These are phyloP conservation scores for Metellina segmentata DNA, from an alignment of 2,888 invertebrate genomes.

Conservation along the genomic window DNA sequence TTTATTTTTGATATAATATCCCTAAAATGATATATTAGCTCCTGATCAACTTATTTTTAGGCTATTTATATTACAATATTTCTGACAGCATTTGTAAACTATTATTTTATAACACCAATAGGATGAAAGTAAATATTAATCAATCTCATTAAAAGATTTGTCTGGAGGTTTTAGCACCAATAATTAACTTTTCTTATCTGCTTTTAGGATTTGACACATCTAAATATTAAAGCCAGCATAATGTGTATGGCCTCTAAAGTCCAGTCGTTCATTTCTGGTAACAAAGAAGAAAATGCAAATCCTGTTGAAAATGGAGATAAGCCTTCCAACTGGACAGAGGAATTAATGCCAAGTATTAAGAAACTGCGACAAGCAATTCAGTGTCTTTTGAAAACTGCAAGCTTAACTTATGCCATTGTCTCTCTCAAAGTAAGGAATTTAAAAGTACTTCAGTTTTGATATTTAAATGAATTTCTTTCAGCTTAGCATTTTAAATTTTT, in stretches of 20 bases:
- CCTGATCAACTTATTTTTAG: neutral
- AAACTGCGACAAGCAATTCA: constrained; percentile 83
- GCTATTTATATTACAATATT: neutral
- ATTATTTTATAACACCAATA: neutral
- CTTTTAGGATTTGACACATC: constrained; percentile 86
- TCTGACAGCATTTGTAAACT: neutral
- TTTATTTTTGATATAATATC: too few relatives aligned
- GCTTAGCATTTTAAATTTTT: too few relatives aligned
- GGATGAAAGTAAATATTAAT: too few relatives aligned
- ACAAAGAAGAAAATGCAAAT: constrained; percentile 79
- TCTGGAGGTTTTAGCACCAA: too few relatives aligned
- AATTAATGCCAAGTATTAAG: constrained; percentile 89
- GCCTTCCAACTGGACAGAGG: constrained; percentile 86
- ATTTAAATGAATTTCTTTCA: too few relatives aligned
- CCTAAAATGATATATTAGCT: too few relatives aligned
- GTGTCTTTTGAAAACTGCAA: constrained; percentile 68
- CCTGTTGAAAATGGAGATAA: constrained; percentile 83
- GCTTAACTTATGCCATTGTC: constrained; percentile 78
- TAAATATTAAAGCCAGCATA: constrained; percentile 92
- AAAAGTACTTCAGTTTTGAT: too few relatives aligned
- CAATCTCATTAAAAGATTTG: too few relatives aligned
- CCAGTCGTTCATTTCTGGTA: constrained; percentile 81
- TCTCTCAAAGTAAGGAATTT: constrained; percentile 79
- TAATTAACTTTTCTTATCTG: neutral
- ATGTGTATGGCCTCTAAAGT: constrained; percentile 92